These are phyloP conservation scores for Agriopis aurantiaria DNA, from an alignment of 2,888 invertebrate species.

Conservation along the genomic window DNA sequence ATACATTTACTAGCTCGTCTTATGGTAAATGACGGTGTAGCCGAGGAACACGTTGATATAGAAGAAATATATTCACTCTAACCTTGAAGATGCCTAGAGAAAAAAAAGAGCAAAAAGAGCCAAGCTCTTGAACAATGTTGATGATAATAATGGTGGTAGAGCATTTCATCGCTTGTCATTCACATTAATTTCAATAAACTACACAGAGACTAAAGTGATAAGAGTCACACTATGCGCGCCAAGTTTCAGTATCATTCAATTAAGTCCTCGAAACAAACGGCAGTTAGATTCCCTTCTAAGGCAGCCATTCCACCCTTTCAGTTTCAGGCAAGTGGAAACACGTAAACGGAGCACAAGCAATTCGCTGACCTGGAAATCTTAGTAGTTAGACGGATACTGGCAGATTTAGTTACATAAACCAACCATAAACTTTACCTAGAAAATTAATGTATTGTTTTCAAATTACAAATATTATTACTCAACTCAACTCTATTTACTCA, in stretches of 20 bases:
- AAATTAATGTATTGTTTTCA: no score
- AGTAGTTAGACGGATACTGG: conserved; percentile 39
- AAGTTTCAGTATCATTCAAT: conserved; percentile 24
- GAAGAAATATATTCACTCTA: no score
- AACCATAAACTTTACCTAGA: neutral
- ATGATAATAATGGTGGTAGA: no score
- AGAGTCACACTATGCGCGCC: conserved; percentile 9
- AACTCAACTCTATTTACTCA: no score
- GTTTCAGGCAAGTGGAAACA: conserved; percentile 58
- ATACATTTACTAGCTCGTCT: no score
- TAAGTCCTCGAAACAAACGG: conserved; percentile 26
- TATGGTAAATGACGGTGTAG: no score
- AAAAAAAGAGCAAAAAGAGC: no score
- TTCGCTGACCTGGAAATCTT: conserved; percentile 74
- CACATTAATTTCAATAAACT: conserved; percentile 11
- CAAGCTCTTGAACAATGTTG: no score
- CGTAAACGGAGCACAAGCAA: conserved; percentile 62
- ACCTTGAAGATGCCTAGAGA: no score
- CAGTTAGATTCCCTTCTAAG: conserved; percentile 27
- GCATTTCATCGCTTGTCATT: no score
- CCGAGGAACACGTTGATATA: no score
- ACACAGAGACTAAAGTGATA: conserved; percentile 2
- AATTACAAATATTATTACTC: no score
- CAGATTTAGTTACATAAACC: conserved; percentile 11
- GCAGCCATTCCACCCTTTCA: conserved; percentile 48